A percentile compares a stretch with the other conserved stretches of the same genome.
phyloP scores from a whole-genome alignment of 2,113 vertebrate genomes.

The Burhinus oedicnemus region DNA sequence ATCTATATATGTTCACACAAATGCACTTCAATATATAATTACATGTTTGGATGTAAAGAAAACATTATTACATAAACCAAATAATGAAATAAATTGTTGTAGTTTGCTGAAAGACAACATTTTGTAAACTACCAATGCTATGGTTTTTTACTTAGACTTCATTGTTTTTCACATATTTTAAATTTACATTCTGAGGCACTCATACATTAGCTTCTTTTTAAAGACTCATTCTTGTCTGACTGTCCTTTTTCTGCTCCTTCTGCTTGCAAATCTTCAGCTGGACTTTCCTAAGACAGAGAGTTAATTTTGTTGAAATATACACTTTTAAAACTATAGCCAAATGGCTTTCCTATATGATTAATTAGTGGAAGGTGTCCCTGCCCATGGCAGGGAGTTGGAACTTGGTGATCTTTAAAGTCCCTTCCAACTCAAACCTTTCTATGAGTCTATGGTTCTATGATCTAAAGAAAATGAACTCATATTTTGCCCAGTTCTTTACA shows the following conservation, averaged over 20 bases:
- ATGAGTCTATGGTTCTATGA: neutral
- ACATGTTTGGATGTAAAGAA: neutral
- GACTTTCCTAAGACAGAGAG: neutral
- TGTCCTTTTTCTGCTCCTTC: neutral
- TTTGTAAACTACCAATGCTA: neutral
- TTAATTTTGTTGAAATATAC: neutral
- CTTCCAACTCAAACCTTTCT: neutral
- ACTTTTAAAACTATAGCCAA: neutral
- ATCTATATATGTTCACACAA: neutral
- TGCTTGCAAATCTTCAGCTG: neutral
- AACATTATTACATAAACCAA: neutral
- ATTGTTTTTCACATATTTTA: neutral
- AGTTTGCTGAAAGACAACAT: neutral
- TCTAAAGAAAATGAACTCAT: accelerated
- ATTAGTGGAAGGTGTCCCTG: neutral
- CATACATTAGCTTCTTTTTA: neutral
- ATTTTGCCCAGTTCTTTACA: neutral
- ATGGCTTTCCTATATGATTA: neutral
- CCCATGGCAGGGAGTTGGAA: neutral
- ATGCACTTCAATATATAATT: neutral
- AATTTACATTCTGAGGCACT: neutral
- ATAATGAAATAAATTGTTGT: neutral
- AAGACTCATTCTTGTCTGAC: neutral
- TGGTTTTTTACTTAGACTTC: neutral
- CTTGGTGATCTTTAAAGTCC: neutral